phyloP scores from a whole-genome alignment of 2,113 vertebrate genomes.

The Rhinoderma darwinii region DNA sequence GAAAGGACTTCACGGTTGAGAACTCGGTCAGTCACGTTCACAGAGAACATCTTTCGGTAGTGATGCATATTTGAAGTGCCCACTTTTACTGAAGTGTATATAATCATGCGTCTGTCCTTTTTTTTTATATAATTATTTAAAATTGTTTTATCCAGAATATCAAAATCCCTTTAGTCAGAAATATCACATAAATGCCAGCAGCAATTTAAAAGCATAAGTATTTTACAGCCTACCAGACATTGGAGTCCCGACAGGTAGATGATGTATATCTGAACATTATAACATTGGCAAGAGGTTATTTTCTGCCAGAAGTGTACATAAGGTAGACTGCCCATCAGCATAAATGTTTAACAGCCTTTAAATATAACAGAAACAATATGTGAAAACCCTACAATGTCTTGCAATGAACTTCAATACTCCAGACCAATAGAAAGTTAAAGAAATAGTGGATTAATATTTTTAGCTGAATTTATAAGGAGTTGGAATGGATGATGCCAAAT shows the following conservation, averaged over 20 bases:
- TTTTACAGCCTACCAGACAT: not conserved
- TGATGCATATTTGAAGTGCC: conserved; percentile 10
- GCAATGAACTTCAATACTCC: not conserved
- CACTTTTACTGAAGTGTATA: not conserved
- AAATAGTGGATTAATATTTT: not conserved
- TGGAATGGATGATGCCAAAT: not conserved
- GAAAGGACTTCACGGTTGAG: conserved; percentile 34
- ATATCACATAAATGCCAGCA: not conserved
- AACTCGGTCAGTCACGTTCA: conserved; percentile 28
- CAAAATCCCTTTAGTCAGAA: not conserved
- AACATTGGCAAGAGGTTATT: not conserved
- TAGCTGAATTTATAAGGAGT: not conserved
- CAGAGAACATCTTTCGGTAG: not conserved
- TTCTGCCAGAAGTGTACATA: not conserved
- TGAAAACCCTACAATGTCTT: not conserved
- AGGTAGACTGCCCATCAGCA: not conserved
- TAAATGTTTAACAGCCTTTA: not conserved
- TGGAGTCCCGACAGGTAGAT: not conserved
- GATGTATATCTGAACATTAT: not conserved
- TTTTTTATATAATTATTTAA: not conserved
- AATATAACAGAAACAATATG: not conserved
- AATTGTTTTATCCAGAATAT: not conserved
- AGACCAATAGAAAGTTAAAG: not conserved
- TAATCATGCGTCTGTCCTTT: not conserved
- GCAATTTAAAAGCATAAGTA: no score